Evolutionary conservation across 2,888 invertebrate genomes (phyloP).

Genomic region (Achlya flavicornis): DNA sequence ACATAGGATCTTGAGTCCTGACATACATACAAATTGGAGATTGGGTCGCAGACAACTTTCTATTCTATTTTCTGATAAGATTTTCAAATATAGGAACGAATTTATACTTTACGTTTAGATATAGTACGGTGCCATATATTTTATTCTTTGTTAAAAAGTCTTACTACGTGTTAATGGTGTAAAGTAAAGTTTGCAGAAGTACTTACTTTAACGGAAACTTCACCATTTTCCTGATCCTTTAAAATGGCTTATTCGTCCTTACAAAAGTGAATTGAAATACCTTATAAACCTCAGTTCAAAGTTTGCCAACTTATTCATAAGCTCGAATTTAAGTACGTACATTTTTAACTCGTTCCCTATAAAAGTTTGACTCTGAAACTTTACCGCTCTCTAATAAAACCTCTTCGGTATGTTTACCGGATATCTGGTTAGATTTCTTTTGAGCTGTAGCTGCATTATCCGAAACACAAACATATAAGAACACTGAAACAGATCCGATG

Average conservation of each 20-base stretch:
- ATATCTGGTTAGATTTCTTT: constrained; percentile 30
- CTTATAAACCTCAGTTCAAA: constrained; percentile 23
- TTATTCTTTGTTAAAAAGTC: too few relatives aligned
- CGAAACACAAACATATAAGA: too few relatives aligned
- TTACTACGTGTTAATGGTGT: background rate
- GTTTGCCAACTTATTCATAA: constrained; percentile 25
- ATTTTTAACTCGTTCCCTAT: constrained; percentile 33
- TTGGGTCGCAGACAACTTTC: background rate
- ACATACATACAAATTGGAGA: constrained; percentile 3
- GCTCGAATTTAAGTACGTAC: constrained; percentile 18
- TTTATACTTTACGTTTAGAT: background rate
- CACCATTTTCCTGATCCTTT: background rate
- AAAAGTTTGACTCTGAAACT: constrained; percentile 15
- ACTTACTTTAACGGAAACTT: background rate
- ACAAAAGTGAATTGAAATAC: constrained; percentile 13
- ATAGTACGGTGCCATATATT: too few relatives aligned
- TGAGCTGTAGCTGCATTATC: constrained; percentile 17
- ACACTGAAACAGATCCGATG: constrained; percentile 18
- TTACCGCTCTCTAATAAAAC: constrained; percentile 25
- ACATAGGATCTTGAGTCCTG: constrained; percentile 5
- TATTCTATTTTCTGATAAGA: background rate
- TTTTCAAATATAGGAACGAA: background rate
- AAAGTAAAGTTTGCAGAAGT: background rate
- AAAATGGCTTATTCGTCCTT: background rate
- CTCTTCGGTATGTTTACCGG: constrained; percentile 24